Percentiles rank a stretch among this genome's conserved stretches.
Conservation (phyloP, 53 echinoderm and acorn worm genomes). For the Echinometra lucunter region DNA sequence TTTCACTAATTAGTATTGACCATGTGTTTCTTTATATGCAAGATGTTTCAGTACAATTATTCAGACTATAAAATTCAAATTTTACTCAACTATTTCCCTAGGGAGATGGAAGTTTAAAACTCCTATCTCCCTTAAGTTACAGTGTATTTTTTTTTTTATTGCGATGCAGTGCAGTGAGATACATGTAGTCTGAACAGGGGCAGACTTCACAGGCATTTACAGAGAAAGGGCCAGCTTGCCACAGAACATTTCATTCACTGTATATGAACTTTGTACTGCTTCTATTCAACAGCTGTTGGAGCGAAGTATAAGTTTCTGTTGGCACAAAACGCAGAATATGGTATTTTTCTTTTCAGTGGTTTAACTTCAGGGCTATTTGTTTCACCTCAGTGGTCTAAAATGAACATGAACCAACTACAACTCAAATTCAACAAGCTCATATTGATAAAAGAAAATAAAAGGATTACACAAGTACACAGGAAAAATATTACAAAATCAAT, state of each 20-base stretch:
- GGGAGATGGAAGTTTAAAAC: too few species aligned
- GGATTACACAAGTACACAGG: background rate
- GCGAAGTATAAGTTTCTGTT: background rate
- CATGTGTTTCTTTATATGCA: too few species aligned
- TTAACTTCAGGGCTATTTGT: background rate
- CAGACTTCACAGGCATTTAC: background rate
- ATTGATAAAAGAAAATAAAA: background rate
- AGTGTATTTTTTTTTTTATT: too few species aligned
- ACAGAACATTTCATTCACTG: background rate
- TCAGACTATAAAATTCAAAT: too few species aligned
- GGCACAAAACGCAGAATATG: background rate
- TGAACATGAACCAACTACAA: background rate
- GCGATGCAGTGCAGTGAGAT: too few species aligned
- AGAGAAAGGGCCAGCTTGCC: background rate
- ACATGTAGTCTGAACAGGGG: too few species aligned
- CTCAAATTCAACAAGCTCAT: background rate
- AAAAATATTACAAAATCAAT: background rate
- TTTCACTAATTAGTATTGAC: too few species aligned
- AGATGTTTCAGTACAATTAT: too few species aligned
- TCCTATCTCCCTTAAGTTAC: too few species aligned
- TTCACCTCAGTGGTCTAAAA: background rate
- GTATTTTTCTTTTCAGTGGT: background rate
- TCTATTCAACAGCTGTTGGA: constrained; percentile 22
- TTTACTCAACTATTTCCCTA: too few species aligned
- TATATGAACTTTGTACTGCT: background rate